Conservation (phyloP, 1,140 invertebrate genomes). For the Scaptomyza montana region DNA sequence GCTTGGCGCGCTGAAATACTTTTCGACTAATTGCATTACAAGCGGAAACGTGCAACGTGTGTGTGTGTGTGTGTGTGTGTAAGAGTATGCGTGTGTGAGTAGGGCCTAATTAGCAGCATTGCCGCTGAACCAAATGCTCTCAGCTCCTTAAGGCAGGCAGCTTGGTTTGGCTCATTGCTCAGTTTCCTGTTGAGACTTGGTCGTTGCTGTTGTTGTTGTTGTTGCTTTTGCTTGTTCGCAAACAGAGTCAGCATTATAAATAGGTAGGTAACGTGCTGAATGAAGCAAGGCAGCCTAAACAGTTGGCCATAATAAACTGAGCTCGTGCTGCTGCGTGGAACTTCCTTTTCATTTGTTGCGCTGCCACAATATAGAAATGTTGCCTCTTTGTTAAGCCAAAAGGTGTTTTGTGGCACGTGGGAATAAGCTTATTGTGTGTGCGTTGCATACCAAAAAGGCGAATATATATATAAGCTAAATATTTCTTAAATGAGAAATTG, state of each 20-base stretch:
- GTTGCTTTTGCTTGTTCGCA: too few species aligned
- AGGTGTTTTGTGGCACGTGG: conserved; percentile 32
- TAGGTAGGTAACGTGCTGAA: background rate
- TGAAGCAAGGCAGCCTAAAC: background rate
- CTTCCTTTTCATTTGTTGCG: conserved; percentile 34
- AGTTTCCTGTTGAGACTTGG: conserved; percentile 16
- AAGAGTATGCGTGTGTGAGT: conserved; percentile 6
- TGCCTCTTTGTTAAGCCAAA: background rate
- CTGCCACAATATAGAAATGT: background rate
- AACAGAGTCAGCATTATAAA: background rate
- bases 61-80: conserved; percentile 4
- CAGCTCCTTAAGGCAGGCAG: conserved; percentile 31
- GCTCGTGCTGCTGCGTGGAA: conserved; percentile 23
- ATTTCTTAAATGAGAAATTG: conserved; percentile 1
- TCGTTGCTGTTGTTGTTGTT: background rate
- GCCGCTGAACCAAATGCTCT: conserved; percentile 4
- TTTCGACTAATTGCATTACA: conserved; percentile 81
- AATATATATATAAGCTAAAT: conserved; percentile 12
- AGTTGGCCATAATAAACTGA: conserved; percentile 33
- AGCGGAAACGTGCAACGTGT: conserved; percentile 70
- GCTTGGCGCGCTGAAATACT: conserved; percentile 62
- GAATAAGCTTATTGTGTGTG: background rate
- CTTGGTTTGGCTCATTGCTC: conserved; percentile 27
- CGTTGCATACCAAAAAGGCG: background rate
- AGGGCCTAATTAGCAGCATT: conserved; percentile 70